Conservation (phyloP, 2,113 vertebrate species). For the Shinisaurus crocodilurus region DNA sequence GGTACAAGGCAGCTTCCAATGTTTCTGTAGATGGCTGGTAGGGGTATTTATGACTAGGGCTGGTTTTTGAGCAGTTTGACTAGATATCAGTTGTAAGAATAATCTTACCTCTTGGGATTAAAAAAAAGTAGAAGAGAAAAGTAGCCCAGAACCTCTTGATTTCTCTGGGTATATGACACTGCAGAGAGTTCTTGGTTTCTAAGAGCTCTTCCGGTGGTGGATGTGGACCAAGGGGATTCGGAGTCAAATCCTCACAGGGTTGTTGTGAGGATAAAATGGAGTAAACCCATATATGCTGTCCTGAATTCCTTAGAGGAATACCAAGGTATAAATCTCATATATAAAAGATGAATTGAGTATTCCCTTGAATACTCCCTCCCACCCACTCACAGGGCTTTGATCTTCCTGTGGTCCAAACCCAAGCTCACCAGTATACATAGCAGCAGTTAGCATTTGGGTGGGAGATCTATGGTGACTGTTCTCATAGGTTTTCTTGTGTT, state of each 20-base stretch:
- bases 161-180: not conserved
- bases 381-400: not conserved
- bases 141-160: not conserved
- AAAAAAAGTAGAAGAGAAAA: not conserved
- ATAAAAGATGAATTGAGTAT: not conserved
- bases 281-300: not conserved
- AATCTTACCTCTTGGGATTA: not conserved
- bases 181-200: not conserved
- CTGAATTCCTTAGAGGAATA: not conserved
- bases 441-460: not conserved
- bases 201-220: not conserved
- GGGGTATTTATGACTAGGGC: no score
- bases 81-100: not conserved
- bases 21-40: not conserved
- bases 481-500: slow-evolving; percentile 77
- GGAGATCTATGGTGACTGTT: slow-evolving; percentile 36
- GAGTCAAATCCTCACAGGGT: not conserved
- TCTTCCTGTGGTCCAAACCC: not conserved
- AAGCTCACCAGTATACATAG: not conserved
- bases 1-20: not conserved
- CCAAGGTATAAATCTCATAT: no score
- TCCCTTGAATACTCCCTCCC: not conserved
- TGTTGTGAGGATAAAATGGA: not conserved
- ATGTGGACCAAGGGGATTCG: not conserved
- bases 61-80: not conserved